Conservation (phyloP, 2,113 vertebrate genomes). For the Triplophysa tibetana region DNA sequence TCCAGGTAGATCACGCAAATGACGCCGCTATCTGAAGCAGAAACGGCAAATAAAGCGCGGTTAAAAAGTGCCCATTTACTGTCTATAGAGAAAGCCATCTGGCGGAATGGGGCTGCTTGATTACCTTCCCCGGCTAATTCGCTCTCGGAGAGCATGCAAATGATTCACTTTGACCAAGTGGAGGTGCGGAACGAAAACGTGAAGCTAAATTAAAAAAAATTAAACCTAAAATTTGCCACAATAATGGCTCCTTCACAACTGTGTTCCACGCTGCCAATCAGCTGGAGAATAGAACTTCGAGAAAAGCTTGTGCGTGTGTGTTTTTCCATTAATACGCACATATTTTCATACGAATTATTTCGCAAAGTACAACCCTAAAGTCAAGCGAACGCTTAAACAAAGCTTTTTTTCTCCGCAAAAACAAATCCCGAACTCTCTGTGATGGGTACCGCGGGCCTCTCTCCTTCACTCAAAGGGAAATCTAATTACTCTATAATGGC, state of each 20-base stretch:
- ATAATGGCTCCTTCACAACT: slow-evolving; percentile 52
- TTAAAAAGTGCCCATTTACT: slow-evolving; percentile 58
- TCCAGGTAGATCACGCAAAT: slow-evolving; percentile 60
- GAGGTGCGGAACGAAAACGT: slow-evolving; percentile 49
- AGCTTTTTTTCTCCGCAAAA: slow-evolving; percentile 3
- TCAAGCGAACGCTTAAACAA: slow-evolving; percentile 40
- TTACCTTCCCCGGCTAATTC: slow-evolving; percentile 60
- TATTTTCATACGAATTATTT: slow-evolving; percentile 40
- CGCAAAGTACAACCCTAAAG: slow-evolving; percentile 25
- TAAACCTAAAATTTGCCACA: slow-evolving; percentile 56
- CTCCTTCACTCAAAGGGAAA: slow-evolving; percentile 49
- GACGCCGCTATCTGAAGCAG: slow-evolving; percentile 56
- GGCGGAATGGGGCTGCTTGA: slow-evolving; percentile 57
- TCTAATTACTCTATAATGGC: slow-evolving; percentile 57
- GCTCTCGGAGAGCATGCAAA: slow-evolving; percentile 61
- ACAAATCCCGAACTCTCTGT: background rate
- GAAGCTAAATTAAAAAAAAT: slow-evolving; percentile 58
- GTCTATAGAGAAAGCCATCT: slow-evolving; percentile 62
- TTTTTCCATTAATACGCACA: background rate
- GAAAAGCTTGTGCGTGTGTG: background rate
- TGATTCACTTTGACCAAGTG: slow-evolving; percentile 59
- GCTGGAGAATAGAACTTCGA: slow-evolving; percentile 23
- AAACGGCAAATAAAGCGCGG: slow-evolving; percentile 57
- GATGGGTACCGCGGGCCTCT: slow-evolving; percentile 33
- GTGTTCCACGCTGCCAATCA: slow-evolving; percentile 33